A percentile compares a stretch with the other conserved stretches of the same genome.
Conservation (phyloP, 2,797 vertebrate genomes). For the Momotus momota region DNA sequence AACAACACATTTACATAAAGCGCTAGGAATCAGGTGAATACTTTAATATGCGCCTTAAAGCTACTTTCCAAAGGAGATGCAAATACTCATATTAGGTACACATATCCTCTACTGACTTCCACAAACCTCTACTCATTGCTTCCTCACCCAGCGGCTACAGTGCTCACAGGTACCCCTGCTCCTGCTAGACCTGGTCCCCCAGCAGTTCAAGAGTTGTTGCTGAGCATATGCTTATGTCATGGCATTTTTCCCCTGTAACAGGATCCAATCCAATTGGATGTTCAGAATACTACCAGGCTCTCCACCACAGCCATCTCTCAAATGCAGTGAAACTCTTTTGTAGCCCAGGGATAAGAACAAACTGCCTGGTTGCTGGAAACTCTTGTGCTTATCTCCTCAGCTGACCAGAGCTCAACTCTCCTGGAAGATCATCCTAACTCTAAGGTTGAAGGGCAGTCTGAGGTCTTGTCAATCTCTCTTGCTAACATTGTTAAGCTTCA, state of each 20-base stretch:
- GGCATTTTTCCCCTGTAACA: not conserved
- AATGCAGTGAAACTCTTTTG: not conserved
- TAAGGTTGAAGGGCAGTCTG: not conserved
- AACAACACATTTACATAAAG: not conserved
- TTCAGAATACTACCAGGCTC: not conserved
- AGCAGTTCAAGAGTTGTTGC: not conserved
- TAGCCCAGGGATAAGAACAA: not conserved
- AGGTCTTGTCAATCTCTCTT: not conserved
- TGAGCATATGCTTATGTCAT: not conserved
- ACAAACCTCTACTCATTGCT: fast-evolving
- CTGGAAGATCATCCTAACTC: not conserved
- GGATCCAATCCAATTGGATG: not conserved
- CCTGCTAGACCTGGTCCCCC: not conserved
- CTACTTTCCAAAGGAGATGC: not conserved
- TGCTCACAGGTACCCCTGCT: fast-evolving
- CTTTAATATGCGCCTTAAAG: not conserved
- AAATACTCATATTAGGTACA: not conserved
- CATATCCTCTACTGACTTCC: not conserved
- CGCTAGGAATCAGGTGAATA: not conserved
- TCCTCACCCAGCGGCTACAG: not conserved
- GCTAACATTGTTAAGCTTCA: not conserved
- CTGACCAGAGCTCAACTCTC: not conserved
- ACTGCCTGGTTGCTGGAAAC: not conserved
- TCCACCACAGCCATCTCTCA: not conserved
- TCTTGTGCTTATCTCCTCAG: not conserved